A percentile compares a stretch with the other conserved stretches of the same genome.
Conservation (phyloP, 2,113 vertebrate genomes). For the Kryptolebias marmoratus region DNA sequence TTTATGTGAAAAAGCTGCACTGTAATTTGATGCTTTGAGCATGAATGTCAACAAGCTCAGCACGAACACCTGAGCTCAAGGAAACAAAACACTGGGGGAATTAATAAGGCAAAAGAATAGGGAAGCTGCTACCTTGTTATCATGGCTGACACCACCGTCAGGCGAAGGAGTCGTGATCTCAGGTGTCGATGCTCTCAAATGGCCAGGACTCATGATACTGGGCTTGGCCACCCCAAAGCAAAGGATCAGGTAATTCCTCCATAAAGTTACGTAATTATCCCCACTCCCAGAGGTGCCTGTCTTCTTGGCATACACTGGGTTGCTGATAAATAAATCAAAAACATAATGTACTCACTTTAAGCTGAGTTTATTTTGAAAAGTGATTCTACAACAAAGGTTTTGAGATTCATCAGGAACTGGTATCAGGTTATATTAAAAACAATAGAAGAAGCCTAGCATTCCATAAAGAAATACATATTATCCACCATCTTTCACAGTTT, state of each 20-base stretch:
- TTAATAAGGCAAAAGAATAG: constrained; percentile 24
- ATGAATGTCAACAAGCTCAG: constrained; percentile 57
- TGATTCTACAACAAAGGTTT: background rate
- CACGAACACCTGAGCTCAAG: constrained; percentile 56
- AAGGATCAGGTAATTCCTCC: constrained; percentile 98
- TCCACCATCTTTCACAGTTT: no score
- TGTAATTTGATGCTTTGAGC: constrained; percentile 52
- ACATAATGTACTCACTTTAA: background rate
- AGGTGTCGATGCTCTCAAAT: constrained; percentile 92
- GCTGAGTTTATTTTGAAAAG: background rate
- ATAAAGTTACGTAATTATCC: constrained; percentile 90
- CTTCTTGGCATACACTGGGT: constrained; percentile 96
- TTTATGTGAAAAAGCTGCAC: constrained; percentile 30
- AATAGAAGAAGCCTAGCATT: background rate
- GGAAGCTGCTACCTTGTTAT: constrained; percentile 92
- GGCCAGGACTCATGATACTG: constrained; percentile 96
- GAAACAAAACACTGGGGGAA: constrained; percentile 45
- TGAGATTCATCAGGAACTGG: constrained; percentile 9
- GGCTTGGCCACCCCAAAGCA: constrained; percentile 97
- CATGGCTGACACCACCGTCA: constrained; percentile 89
- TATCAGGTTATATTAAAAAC: constrained; percentile 2
- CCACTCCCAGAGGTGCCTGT: constrained; percentile 86
- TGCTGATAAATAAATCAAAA: constrained; percentile 78
- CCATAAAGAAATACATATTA: no score
- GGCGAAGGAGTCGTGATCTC: constrained; percentile 92